Evolutionary conservation across 1,140 invertebrate genomes (phyloP).

Genomic region (Meloidogyne hapla): DNA sequence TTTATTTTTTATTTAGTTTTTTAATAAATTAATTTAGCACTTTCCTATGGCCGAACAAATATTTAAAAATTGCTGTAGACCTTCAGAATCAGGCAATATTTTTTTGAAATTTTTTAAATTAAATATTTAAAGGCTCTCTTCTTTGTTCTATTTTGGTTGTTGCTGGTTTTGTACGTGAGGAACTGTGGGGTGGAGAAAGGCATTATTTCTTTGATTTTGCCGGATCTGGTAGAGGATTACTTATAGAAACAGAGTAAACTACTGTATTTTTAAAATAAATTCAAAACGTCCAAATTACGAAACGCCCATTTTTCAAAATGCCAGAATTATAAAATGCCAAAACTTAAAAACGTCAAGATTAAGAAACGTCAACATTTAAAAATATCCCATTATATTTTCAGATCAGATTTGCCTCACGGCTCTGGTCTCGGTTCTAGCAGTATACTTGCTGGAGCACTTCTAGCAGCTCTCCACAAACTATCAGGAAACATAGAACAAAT

Average conservation of each 20-base stretch:
- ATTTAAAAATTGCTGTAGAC: slow-evolving; percentile 25
- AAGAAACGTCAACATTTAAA: neutral
- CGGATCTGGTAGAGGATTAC: slow-evolving; percentile 2
- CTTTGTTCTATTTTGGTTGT: slow-evolving; percentile 39
- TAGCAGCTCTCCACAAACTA: slow-evolving; percentile 39
- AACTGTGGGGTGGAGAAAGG: slow-evolving; percentile 20
- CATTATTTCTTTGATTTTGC: neutral
- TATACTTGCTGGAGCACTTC: slow-evolving; percentile 38
- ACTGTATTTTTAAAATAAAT: slow-evolving; percentile 8
- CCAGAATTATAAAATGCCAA: too few species aligned
- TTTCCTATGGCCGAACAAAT: slow-evolving; percentile 32
- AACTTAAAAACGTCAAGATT: too few species aligned
- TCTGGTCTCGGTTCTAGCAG: slow-evolving; percentile 53
- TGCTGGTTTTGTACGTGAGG: slow-evolving; percentile 27
- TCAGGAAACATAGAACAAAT: slow-evolving; percentile 15
- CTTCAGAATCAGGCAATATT: slow-evolving; percentile 20
- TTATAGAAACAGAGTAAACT: slow-evolving; percentile 14
- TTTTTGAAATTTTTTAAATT: neutral
- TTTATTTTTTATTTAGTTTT: neutral
- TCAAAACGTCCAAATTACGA: neutral
- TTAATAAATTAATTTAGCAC: neutral
- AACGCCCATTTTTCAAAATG: too few species aligned
- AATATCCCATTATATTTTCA: too few species aligned
- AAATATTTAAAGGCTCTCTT: slow-evolving; percentile 26
- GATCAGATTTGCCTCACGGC: slow-evolving; percentile 46